Base-by-base conservation (phyloP, 2,797 vertebrate genomes). In the Hoplostethus atlanticus region DNA sequence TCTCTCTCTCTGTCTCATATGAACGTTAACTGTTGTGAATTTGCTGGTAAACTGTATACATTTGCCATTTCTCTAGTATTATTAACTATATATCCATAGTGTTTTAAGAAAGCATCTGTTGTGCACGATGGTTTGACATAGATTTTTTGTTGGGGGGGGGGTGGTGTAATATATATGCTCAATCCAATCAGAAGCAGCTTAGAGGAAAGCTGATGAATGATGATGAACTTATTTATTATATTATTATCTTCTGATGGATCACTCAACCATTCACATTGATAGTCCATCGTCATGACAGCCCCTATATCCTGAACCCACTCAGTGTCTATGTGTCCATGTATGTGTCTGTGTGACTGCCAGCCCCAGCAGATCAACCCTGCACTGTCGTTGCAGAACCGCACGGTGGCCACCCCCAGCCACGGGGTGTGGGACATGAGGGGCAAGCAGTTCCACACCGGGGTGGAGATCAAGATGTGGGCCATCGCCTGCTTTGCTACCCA, bases 401-500 rank as follows among this genome's bases (percentile, higher is more conserved):
- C 97, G 0, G 97, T 99, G 89, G 97, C 97, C 72, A 99, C 98
- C 5, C 98, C 98, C 8, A 99, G 97, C 89, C 98, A 99, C 0
- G 97, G 98, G 0, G 98, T 99, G 6, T 99, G 98, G 97, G 97
- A 99, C 91, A 99, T 99, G 98, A 87, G 98, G 84, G 98, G 98
- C 61, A 99, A 99, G 81, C 98, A 99, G 76, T 99, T 99, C 75
- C 97, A 99, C 92, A 99, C 97, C 0, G 97, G 97, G 6, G 97
- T 99, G 73, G 97, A 99, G 93, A 98, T 99, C 81, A 99, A 99
- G 92, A 98, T 99, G 96, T 99, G 98, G 98, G 98, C 98, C 55
- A 98, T 99, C 59, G 98, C 98, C 78, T 99, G 98, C 88, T 99
- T 99, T 74, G 97, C 98, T 79, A 98, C 97, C 0, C 98, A 99